A percentile compares a stretch with the other conserved stretches of the same genome.
phyloP scores from a whole-genome alignment of 2,888 invertebrate genomes.

The Drosophila neoperkinsi region DNA sequence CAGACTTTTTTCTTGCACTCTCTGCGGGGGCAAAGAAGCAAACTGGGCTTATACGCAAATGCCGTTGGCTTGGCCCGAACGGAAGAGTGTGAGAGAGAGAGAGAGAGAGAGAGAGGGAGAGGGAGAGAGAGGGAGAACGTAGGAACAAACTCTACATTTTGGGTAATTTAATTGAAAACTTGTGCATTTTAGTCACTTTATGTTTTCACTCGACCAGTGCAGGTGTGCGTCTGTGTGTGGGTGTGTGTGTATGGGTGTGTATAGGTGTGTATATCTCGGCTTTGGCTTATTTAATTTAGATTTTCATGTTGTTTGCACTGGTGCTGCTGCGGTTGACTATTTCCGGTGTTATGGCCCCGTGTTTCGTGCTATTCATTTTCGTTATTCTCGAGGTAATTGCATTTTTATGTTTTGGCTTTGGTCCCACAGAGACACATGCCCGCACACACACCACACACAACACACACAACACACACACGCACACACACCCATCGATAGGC shows the following conservation, averaged over 20 bases:
- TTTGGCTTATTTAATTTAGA: slow-evolving; percentile 66
- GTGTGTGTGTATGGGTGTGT: slow-evolving; percentile 5
- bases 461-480: not conserved
- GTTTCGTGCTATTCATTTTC: slow-evolving; percentile 58
- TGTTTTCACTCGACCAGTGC: slow-evolving; percentile 32
- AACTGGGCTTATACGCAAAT: slow-evolving; percentile 22
- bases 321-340: slow-evolving; percentile 59
- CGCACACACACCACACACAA: not conserved
- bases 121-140: not conserved
- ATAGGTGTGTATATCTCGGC: slow-evolving; percentile 7
- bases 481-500: not conserved
- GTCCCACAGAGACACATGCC: not conserved
- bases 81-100: not conserved
- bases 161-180: slow-evolving; percentile 80
- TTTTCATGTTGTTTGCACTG: slow-evolving; percentile 53
- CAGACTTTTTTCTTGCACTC: not conserved
- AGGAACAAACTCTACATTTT: slow-evolving; percentile 24
- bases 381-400: slow-evolving; percentile 67
- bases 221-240: slow-evolving; percentile 18
- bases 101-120: not conserved
- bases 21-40: not conserved
- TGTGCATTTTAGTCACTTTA: slow-evolving; percentile 71
- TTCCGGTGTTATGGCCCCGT: slow-evolving; percentile 46
- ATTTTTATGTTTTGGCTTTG: slow-evolving; percentile 73
- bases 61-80: slow-evolving; percentile 24